These are phyloP conservation scores for Arge pagana DNA, from an alignment of 2,888 invertebrate genomes.

Conservation along the genomic window DNA sequence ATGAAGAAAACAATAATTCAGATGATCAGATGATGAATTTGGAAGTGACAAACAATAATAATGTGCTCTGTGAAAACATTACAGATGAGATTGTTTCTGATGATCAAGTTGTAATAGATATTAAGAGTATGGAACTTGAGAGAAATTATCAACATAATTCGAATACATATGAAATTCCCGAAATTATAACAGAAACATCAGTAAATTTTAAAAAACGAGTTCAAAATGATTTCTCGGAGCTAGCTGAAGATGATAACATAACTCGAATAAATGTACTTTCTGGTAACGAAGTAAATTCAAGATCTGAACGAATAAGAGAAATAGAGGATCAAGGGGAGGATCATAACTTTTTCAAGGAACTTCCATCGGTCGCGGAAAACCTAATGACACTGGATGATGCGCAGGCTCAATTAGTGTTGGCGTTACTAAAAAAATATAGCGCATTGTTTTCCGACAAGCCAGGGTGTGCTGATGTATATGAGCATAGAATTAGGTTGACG, in stretches of 20 bases:
- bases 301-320: neutral
- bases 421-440: slow-evolving; percentile 3
- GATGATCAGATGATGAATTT: neutral
- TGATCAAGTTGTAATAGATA: neutral
- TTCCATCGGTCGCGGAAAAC: slow-evolving; percentile 4
- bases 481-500: slow-evolving; percentile 35
- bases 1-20: neutral
- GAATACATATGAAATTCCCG: neutral
- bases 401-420: neutral
- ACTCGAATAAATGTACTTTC: neutral
- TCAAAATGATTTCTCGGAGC: neutral
- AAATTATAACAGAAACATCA: neutral
- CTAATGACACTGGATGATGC: neutral
- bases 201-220: neutral
- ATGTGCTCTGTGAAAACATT: neutral
- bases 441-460: slow-evolving; percentile 34
- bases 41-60: neutral
- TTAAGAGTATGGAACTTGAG: neutral
- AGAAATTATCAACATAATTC: neutral
- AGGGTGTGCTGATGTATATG: slow-evolving; percentile 34
- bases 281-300: neutral
- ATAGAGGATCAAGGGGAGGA: slow-evolving; percentile 2
- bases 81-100: neutral
- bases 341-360: slow-evolving; percentile 9
- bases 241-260: slow-evolving; percentile 1